Evolutionary conservation across 1,140 invertebrate species (phyloP), one percentile per base, ranked within the genome.

Genomic region (Triops cancriformis): DNA sequence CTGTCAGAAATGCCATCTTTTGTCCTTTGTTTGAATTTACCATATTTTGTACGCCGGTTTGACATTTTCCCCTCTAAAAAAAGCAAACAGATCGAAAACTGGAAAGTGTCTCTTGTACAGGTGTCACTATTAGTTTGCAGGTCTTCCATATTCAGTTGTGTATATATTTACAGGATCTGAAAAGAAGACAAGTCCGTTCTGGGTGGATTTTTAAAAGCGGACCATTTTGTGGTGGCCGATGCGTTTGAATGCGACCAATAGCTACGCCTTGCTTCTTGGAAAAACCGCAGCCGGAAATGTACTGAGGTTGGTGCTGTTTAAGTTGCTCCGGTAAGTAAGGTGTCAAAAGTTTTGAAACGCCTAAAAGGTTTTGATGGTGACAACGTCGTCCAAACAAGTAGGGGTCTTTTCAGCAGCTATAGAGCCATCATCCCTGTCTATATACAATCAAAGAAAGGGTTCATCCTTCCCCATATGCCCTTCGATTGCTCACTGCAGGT

Each of bases 331-430:
- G 51, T 64, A 64, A 64, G 51, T 64, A 64, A 64, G 51, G 51
- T 64, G 51, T 64, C 51, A 64, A 64, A 64, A 23, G 14, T 64
- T 64, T 64, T 18, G 23, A 64, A 64, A 64, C 51, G 51, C 51
- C 51, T 64, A 64, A 64, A 64, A 64, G 51, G 51, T 64, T 64
- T n/a, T 64, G 51, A 23, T 64, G 51, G 51, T 64, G 51, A 64
- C 51, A 64, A 64, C 23, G 51, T 64, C 51, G 51, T 18, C 51
- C 51, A 64, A 64, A 64, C 51, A 64, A 64, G 10, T 23, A 64
- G 51, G 51, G 51, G 51, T 64, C 51, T 64, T 64, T 64, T 64
- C 23, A 64, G 23, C 14, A 64, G 23, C 18, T 18, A 64, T 23
- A 64, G 14, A 37, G 2, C 31, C 31, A 64, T 64, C 18, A 14